phyloP scores from a whole-genome alignment of 1,140 invertebrate species.

The Phortica variegata region DNA sequence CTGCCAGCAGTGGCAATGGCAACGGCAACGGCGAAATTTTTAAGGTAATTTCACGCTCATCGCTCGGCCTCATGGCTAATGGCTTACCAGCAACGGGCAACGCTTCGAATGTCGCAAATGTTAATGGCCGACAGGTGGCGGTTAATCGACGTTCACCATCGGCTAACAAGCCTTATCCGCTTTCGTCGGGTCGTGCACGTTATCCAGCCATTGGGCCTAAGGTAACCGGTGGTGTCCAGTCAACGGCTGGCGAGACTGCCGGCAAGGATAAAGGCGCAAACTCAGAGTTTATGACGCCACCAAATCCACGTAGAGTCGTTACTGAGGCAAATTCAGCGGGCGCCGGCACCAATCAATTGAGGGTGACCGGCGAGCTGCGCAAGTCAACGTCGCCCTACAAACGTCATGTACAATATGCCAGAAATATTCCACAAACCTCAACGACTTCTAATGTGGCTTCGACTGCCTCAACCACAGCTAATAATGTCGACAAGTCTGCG shows the following conservation, averaged over 20 bases:
- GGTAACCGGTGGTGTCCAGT: too few relatives aligned
- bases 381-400: neutral
- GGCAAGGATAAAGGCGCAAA: too few relatives aligned
- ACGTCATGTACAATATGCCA: neutral
- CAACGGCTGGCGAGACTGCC: too few relatives aligned
- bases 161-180: conserved; percentile 2
- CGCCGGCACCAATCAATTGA: too few relatives aligned
- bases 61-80: neutral
- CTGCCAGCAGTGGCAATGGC: conserved; percentile 5
- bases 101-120: conserved; percentile 6
- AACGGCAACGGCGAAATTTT: neutral
- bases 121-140: conserved; percentile 1
- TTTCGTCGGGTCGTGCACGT: too few relatives aligned
- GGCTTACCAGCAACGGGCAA: neutral
- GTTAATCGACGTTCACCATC: conserved; percentile 29
- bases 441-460: too few relatives aligned
- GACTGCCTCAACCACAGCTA: too few relatives aligned
- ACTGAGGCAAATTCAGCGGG: too few relatives aligned
- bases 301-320: too few relatives aligned
- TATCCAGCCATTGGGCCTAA: too few relatives aligned
- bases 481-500: neutral
- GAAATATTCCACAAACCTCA: neutral
- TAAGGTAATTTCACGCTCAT: neutral
- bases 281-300: too few relatives aligned
- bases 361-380: too few relatives aligned